A percentile compares a stretch with the other conserved stretches of the same genome.
Conservation (phyloP, 2,888 invertebrate genomes). For the Odontomyia ornata region DNA sequence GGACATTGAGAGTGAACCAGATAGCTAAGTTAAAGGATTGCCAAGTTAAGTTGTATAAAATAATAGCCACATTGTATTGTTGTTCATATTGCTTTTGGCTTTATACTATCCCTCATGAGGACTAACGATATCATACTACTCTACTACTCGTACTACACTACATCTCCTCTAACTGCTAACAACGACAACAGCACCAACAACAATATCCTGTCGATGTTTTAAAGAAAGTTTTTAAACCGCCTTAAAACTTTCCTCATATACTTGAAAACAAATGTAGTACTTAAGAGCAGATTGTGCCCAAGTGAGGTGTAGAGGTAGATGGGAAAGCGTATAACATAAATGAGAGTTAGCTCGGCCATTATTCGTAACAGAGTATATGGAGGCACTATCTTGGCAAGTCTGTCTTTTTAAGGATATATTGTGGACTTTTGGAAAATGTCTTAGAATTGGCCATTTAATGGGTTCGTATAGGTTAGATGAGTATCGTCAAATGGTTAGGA, state of each 20-base stretch:
- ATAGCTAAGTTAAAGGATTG: conserved; percentile 7
- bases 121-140: neutral
- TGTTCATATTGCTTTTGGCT: neutral
- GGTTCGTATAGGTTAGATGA: neutral
- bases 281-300: conserved; percentile 46
- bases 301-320: neutral
- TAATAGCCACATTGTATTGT: conserved; percentile 24
- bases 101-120: neutral
- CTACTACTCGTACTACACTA: no score
- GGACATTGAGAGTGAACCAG: no score
- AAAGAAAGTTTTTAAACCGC: conserved; percentile 28
- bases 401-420: neutral
- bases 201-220: neutral
- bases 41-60: conserved; percentile 13
- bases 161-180: no score
- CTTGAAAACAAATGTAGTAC: conserved; percentile 44
- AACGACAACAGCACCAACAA: neutral
- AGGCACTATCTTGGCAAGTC: neutral
- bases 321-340: neutral
- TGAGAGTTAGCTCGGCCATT: neutral
- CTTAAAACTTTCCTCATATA: conserved; percentile 42
- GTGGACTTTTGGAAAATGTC: conserved; percentile 2
- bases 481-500: neutral
- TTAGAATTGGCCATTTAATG: conserved; percentile 29
- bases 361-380: neutral